A percentile compares a stretch with the other conserved stretches of the same genome.
These are phyloP conservation scores for Digitonthophagus gazella DNA, from an alignment of 2,888 invertebrate species.

Conservation along the genomic window DNA sequence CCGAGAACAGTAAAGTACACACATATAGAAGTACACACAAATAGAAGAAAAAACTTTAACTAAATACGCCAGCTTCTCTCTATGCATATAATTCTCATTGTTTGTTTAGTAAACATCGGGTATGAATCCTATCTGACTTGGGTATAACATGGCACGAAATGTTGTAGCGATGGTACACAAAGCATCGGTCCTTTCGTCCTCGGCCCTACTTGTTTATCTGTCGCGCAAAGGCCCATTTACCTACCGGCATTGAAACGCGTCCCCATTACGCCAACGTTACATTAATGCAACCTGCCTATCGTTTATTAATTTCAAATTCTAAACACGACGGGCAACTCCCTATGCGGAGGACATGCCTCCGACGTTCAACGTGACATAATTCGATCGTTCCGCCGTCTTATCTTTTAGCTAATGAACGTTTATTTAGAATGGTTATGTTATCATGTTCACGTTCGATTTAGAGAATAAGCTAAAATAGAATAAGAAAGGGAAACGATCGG, in stretches of 20 bases:
- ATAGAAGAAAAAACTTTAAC: too few species aligned
- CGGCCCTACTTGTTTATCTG: not conserved
- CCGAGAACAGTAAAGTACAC: too few species aligned
- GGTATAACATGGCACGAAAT: not conserved
- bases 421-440: too few species aligned
- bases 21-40: too few species aligned
- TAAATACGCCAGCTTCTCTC: not conserved
- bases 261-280: not conserved
- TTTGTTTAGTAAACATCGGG: not conserved
- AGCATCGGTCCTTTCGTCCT: not conserved
- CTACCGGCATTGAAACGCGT: not conserved
- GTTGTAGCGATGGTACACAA: not conserved
- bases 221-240: not conserved
- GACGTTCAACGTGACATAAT: not conserved
- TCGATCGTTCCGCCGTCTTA: not conserved
- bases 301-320: not conserved
- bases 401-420: not conserved
- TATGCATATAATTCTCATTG: not conserved
- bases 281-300: not conserved
- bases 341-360: not conserved
- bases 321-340: not conserved
- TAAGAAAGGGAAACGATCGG: not conserved
- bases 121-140: not conserved
- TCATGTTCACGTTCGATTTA: not conserved
- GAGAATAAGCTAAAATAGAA: too few species aligned